Percentiles rank a stretch among this genome's conserved stretches.
Conservation (phyloP, 2,888 invertebrate species). For the Hyposoter didymator region DNA sequence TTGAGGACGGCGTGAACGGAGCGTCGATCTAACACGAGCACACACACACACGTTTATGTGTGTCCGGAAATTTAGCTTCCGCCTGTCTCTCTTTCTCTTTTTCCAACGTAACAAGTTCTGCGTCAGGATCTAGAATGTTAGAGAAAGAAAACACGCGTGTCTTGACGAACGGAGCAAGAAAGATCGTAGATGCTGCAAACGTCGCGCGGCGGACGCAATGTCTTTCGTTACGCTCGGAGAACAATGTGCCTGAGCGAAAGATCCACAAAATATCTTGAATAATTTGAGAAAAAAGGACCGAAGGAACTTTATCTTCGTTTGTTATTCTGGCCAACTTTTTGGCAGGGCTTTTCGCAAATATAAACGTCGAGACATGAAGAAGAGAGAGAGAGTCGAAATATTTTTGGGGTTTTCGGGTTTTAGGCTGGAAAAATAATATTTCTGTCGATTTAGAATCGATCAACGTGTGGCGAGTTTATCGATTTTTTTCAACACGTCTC, state of each 20-base stretch:
- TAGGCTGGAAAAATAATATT: background rate
- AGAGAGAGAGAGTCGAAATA: background rate
- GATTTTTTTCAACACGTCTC: background rate
- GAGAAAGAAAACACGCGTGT: conserved; percentile 60
- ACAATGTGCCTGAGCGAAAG: conserved; percentile 43
- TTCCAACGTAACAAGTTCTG: conserved; percentile 21
- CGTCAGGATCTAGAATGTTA: conserved; percentile 43
- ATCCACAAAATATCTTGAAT: conserved; percentile 57
- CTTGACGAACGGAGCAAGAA: conserved; percentile 53
- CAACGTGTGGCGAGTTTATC: background rate
- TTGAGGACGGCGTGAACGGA: conserved; percentile 43
- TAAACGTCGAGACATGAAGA: background rate
- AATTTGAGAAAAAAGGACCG: conserved; percentile 30
- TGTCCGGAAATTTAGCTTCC: conserved; percentile 47
- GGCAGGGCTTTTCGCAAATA: conserved; percentile 5
- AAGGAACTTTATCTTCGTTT: conserved; percentile 61
- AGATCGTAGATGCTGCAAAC: conserved; percentile 9
- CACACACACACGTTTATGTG: conserved; percentile 6
- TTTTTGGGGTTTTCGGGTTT: background rate
- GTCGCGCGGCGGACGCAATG: conserved; percentile 33
- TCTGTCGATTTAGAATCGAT: background rate
- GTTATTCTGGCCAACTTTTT: conserved; percentile 24
- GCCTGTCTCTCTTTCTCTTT: background rate
- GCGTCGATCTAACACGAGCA: conserved; percentile 20
- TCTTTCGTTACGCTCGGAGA: conserved; percentile 41